phyloP scores from a whole-genome alignment of 2,888 invertebrate genomes.

The Steromphala cineraria region DNA sequence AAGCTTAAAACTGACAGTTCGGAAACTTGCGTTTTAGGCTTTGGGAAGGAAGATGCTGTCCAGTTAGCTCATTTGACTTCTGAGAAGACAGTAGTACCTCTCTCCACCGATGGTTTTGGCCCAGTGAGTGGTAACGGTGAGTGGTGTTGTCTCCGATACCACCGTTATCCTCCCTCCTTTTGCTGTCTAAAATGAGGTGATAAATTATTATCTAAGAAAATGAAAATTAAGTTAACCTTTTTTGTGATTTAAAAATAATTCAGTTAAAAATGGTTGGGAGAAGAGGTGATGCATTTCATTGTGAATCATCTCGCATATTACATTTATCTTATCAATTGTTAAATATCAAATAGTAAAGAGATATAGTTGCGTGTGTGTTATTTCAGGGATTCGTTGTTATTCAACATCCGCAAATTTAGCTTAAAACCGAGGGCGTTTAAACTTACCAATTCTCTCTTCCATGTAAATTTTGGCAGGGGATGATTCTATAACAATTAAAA shows the following conservation, averaged over 20 bases:
- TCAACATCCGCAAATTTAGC: too few species aligned
- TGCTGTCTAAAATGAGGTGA: slow-evolving; percentile 14
- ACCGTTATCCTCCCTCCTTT: slow-evolving; percentile 51
- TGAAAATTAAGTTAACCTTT: too few species aligned
- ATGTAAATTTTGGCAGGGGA: slow-evolving; percentile 50
- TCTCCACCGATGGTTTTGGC: slow-evolving; percentile 53
- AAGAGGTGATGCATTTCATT: not conserved
- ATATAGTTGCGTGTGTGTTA: too few species aligned
- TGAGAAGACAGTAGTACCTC: slow-evolving; percentile 35
- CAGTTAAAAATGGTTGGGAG: too few species aligned
- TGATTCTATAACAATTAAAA: slow-evolving; percentile 39
- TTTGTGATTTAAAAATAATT: too few species aligned
- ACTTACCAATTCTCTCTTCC: slow-evolving; percentile 47
- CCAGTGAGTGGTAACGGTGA: slow-evolving; percentile 44
- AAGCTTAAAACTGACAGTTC: too few species aligned
- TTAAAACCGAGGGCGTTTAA: too few species aligned
- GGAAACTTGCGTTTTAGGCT: too few species aligned
- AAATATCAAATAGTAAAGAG: not conserved
- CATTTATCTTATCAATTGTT: not conserved
- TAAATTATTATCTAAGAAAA: not conserved
- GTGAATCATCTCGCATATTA: too few species aligned
- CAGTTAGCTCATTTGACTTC: not conserved
- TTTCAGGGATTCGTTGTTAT: too few species aligned
- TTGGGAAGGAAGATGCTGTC: too few species aligned
- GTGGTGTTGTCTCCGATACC: slow-evolving; percentile 42